Evolutionary conservation across 2,113 vertebrate species (phyloP).

Genomic region (Lathamus discolor): DNA sequence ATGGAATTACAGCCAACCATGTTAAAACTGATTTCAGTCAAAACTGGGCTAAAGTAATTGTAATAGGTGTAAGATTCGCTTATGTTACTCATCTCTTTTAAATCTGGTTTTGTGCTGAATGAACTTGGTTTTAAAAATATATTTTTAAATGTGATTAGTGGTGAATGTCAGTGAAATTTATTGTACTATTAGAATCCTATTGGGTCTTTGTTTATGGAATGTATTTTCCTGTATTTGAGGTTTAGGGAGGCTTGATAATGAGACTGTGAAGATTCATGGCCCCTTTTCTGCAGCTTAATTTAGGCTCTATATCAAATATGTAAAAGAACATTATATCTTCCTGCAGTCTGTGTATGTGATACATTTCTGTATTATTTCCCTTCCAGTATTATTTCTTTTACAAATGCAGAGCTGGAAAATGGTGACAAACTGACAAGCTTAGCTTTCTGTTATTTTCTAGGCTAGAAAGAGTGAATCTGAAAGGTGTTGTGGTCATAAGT

Average conservation of each 20-base stretch:
- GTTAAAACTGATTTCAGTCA: background rate
- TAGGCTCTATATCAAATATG: slow-evolving; percentile 86
- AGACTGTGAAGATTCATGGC: slow-evolving; percentile 82
- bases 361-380: slow-evolving; percentile 77
- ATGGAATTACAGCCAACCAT: background rate
- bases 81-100: slow-evolving; percentile 11
- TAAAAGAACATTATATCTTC: slow-evolving; percentile 80
- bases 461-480: background rate
- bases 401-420: slow-evolving; percentile 67
- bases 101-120: slow-evolving; percentile 61
- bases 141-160: slow-evolving; percentile 79
- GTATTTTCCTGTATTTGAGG: slow-evolving; percentile 82
- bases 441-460: slow-evolving; percentile 35
- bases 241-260: slow-evolving; percentile 82
- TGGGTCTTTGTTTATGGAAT: slow-evolving; percentile 85
- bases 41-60: background rate
- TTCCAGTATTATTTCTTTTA: slow-evolving; percentile 66
- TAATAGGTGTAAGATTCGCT: background rate
- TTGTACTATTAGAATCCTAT: slow-evolving; percentile 85
- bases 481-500: background rate
- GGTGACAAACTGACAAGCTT: slow-evolving; percentile 52
- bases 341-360: slow-evolving; percentile 71
- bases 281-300: slow-evolving; percentile 83
- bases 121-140: slow-evolving; percentile 64
- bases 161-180: slow-evolving; percentile 80